Conservation (phyloP, 2,888 invertebrate species). For the Amphipyra berbera region DNA sequence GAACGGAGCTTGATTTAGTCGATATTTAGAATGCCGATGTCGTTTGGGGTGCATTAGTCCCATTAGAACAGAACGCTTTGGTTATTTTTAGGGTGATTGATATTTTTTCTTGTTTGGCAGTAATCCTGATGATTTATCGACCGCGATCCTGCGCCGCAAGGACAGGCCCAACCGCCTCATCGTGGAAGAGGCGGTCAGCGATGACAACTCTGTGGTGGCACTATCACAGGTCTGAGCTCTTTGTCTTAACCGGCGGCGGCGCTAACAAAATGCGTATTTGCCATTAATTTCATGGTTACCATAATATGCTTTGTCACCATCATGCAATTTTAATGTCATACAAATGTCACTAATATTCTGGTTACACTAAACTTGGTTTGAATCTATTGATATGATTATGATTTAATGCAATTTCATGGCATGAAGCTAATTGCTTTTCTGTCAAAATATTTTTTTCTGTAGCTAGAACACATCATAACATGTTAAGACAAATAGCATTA, state of each 20-base stretch:
- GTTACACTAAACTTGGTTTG: background rate
- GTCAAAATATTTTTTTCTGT: background rate
- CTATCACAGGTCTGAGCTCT: conserved; percentile 94
- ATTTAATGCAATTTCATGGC: background rate
- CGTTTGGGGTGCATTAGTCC: conserved; percentile 8
- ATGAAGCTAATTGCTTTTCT: background rate
- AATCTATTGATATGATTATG: conserved; percentile 1
- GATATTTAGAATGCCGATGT: conserved; percentile 6
- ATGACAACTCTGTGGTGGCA: conserved; percentile 99
- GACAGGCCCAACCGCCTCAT: conserved; percentile 99
- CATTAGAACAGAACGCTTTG: conserved; percentile 27
- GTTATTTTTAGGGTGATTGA: conserved; percentile 48
- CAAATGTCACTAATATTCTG: conserved; percentile 12
- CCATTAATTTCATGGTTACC: conserved; percentile 19
- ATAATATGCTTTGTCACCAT: conserved; percentile 54
- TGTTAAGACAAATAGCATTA: conserved; percentile 9
- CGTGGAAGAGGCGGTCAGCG: conserved; percentile 99
- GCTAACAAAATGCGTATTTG: conserved; percentile 11
- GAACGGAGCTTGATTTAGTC: background rate
- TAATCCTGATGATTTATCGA: conserved; percentile 96
- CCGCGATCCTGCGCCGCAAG: conserved; percentile 99
- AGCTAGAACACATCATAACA: no score
- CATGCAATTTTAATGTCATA: no score
- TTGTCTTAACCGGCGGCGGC: conserved; percentile 34
- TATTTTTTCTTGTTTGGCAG: conserved; percentile 78